Evolutionary conservation across 2,888 invertebrate genomes (phyloP).

Genomic region (Chymomyza amoena): DNA sequence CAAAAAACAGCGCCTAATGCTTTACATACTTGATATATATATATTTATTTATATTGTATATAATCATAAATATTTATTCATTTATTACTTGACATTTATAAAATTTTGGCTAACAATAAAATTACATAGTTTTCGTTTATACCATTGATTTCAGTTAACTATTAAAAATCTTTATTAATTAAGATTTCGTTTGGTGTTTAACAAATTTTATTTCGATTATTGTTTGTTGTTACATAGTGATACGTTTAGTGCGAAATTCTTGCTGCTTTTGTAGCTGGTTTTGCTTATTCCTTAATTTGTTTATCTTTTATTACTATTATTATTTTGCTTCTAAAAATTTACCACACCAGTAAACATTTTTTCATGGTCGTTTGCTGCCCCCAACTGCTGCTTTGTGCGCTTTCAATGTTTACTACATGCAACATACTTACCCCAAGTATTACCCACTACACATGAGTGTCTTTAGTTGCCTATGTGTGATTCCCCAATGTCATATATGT

Average conservation of each 20-base stretch:
- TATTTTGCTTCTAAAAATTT: slow-evolving; percentile 33
- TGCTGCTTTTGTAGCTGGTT: slow-evolving; percentile 49
- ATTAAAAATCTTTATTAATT: slow-evolving; percentile 51
- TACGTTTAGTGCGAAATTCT: slow-evolving; percentile 61
- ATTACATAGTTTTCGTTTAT: slow-evolving; percentile 62
- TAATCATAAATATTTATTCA: slow-evolving; percentile 55
- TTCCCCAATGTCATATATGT: background rate
- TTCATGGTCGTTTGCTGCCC: slow-evolving; percentile 45
- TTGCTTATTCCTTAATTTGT: slow-evolving; percentile 51
- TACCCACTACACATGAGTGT: background rate
- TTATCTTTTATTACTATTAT: slow-evolving; percentile 26
- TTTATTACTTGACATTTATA: slow-evolving; percentile 68
- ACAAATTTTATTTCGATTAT: slow-evolving; percentile 56
- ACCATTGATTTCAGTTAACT: slow-evolving; percentile 30
- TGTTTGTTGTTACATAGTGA: slow-evolving; percentile 58
- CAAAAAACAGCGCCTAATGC: slow-evolving; percentile 51
- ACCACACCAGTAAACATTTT: slow-evolving; percentile 26
- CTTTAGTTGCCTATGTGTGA: background rate
- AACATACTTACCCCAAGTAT: background rate
- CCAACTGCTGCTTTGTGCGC: slow-evolving; percentile 50
- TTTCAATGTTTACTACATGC: slow-evolving; percentile 28
- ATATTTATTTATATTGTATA: slow-evolving; percentile 28
- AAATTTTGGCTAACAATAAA: slow-evolving; percentile 74
- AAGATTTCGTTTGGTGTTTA: slow-evolving; percentile 43
- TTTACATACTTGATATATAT: slow-evolving; percentile 43